These are phyloP conservation scores for Apomyelois bistriatella DNA, from an alignment of 2,888 invertebrate genomes.

Conservation along the genomic window DNA sequence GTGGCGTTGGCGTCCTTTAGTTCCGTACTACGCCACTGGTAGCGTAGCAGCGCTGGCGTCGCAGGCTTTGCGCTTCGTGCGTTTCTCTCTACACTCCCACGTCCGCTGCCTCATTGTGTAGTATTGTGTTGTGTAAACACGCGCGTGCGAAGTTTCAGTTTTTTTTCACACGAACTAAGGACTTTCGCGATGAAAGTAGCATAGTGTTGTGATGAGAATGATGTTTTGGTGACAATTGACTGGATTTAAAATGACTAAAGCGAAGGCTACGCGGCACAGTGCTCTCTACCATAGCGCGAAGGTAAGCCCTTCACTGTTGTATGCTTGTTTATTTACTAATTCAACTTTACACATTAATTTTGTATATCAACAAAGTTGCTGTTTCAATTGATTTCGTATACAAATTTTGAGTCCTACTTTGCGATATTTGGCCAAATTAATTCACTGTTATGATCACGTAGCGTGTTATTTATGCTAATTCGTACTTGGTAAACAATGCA, in stretches of 20 bases:
- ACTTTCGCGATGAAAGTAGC: slow-evolving; percentile 52
- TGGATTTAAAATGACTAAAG: slow-evolving; percentile 79
- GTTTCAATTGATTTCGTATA: slow-evolving; percentile 11
- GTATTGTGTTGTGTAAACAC: slow-evolving; percentile 45
- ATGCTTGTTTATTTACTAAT: slow-evolving; percentile 22
- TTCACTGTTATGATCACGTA: slow-evolving; percentile 22
- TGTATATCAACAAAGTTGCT: no score
- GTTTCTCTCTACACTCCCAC: slow-evolving; percentile 61
- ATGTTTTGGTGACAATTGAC: slow-evolving; percentile 46
- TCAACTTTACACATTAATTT: slow-evolving; percentile 14
- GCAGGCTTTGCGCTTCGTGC: slow-evolving; percentile 31
- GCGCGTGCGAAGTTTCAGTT: slow-evolving; percentile 48
- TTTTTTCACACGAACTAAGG: slow-evolving; percentile 43
- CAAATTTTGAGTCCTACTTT: slow-evolving; percentile 16
- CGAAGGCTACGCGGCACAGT: slow-evolving; percentile 76
- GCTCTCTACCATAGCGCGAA: slow-evolving; percentile 88
- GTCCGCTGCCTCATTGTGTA: slow-evolving; percentile 65
- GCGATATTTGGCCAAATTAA: neutral
- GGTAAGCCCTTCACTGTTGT: slow-evolving; percentile 69
- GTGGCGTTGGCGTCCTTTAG: slow-evolving; percentile 47
- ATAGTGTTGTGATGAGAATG: slow-evolving; percentile 58
- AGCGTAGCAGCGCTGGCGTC: slow-evolving; percentile 48
- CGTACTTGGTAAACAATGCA: slow-evolving; percentile 27
- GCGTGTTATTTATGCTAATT: slow-evolving; percentile 41
- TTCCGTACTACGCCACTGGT: slow-evolving; percentile 55